phyloP scores from a whole-genome alignment of 2,113 vertebrate genomes.

The Okapia johnstoni region DNA sequence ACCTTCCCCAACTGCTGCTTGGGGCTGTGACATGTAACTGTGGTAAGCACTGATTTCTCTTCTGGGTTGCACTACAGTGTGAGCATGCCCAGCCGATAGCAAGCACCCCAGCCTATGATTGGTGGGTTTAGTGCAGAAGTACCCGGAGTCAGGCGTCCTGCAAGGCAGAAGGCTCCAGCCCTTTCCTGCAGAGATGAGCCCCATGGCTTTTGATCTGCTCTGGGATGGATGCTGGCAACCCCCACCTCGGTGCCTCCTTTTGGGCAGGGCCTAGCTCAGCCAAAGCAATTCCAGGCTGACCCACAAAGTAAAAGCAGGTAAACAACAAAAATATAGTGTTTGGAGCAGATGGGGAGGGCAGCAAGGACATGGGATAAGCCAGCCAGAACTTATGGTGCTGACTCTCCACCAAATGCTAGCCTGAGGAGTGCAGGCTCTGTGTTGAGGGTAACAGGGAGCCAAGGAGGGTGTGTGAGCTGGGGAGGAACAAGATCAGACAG shows the following conservation, averaged over 20 bases:
- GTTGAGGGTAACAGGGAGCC: not conserved
- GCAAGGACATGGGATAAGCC: not conserved
- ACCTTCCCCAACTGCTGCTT: not conserved
- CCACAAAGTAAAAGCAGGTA: not conserved
- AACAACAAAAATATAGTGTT: not conserved
- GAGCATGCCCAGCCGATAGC: not conserved
- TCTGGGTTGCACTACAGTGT: not conserved
- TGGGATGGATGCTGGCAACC: not conserved
- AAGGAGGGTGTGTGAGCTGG: not conserved
- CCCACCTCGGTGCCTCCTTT: not conserved
- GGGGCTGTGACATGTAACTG: not conserved
- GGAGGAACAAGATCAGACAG: not conserved
- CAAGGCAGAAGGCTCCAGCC: not conserved
- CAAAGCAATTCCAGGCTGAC: not conserved
- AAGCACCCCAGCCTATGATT: not conserved
- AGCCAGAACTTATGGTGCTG: too few species aligned
- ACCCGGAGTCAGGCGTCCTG: not conserved
- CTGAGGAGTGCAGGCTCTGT: not conserved
- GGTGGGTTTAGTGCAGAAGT: not conserved
- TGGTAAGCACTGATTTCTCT: not conserved
- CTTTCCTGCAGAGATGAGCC: not conserved
- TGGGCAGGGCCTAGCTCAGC: not conserved
- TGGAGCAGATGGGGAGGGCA: not conserved
- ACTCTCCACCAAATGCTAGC: not conserved
- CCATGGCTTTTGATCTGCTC: not conserved